Evolutionary conservation across 2,113 vertebrate genomes (phyloP).

Genomic region (Calidris pygmaea): DNA sequence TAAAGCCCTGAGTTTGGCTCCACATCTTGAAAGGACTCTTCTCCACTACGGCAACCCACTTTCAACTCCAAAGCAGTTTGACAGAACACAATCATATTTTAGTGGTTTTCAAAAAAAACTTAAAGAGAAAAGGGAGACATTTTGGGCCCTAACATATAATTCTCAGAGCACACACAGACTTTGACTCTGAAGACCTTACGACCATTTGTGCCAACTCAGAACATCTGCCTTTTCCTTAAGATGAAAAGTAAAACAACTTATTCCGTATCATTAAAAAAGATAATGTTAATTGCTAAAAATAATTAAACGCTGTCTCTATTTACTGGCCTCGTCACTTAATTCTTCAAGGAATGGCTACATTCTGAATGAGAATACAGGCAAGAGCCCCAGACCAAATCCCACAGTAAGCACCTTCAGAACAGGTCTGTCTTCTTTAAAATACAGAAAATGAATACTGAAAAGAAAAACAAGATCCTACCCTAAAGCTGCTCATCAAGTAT

Average conservation of each 20-base stretch:
- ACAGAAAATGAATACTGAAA: neutral
- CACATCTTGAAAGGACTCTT: neutral
- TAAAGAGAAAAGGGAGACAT: neutral
- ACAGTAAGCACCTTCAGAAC: neutral
- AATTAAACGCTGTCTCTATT: neutral
- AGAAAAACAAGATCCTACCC: neutral
- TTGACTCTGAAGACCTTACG: neutral
- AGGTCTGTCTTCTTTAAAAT: neutral
- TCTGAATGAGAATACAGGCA: neutral
- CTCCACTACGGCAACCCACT: neutral
- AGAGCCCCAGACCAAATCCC: neutral
- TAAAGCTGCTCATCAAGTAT: neutral
- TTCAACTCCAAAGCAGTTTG: neutral
- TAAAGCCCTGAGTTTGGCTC: neutral
- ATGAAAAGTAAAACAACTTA: neutral
- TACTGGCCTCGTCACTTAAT: neutral
- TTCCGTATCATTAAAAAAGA: neutral
- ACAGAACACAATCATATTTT: neutral
- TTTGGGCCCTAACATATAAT: neutral
- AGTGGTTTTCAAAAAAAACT: neutral
- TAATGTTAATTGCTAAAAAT: neutral
- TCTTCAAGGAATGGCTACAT: neutral
- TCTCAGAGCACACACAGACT: neutral
- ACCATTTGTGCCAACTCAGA: neutral
- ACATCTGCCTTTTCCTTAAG: neutral